These are phyloP conservation scores for Chloropsis hardwickii DNA, from an alignment of 2,113 vertebrate genomes.

Conservation along the genomic window DNA sequence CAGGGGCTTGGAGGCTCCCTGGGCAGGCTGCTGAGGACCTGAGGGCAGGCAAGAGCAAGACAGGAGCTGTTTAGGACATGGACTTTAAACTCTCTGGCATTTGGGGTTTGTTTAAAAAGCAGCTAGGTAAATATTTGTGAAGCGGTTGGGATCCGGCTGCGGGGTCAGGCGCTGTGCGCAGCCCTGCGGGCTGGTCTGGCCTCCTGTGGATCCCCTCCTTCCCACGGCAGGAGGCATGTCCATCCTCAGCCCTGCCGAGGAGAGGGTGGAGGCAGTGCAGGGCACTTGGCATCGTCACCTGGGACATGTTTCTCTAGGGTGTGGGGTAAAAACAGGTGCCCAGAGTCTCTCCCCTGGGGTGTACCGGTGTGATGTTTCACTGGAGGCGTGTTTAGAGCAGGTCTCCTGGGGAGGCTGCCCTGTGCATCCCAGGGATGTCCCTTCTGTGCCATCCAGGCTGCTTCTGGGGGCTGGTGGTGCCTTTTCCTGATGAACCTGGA, in stretches of 20 bases:
- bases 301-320: rapidly evolving
- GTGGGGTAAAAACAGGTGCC: background rate
- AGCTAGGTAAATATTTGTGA: constrained; percentile 58
- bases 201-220: background rate
- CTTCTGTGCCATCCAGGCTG: background rate
- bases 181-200: background rate
- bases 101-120: constrained; percentile 47
- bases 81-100: constrained; percentile 51
- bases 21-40: background rate
- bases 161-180: background rate
- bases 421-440: background rate
- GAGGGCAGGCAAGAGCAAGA: constrained; percentile 18
- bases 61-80: constrained; percentile 25
- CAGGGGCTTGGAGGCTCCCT: background rate
- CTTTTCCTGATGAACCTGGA: background rate
- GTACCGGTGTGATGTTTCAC: rapidly evolving
- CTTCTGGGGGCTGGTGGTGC: background rate
- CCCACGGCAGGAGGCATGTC: rapidly evolving
- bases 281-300: rapidly evolving
- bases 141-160: background rate
- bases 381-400: rapidly evolving
- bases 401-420: background rate
- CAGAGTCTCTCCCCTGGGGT: background rate
- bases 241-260: background rate
- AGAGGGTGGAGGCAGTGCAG: background rate